phyloP scores from a whole-genome alignment of 2,113 vertebrate genomes.

The Catagonus wagneri region DNA sequence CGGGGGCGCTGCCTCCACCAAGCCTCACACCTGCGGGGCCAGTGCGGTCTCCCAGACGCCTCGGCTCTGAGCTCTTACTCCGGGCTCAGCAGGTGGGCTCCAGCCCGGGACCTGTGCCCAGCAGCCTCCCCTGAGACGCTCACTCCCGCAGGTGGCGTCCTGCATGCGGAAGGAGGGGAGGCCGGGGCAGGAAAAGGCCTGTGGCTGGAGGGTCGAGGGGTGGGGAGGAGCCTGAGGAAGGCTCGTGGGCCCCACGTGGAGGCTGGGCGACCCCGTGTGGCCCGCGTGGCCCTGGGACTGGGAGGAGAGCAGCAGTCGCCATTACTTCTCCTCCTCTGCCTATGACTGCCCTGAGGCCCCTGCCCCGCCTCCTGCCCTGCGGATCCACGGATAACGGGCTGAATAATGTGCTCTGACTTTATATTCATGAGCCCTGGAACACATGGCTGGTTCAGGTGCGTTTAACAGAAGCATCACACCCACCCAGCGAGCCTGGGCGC shows the following conservation, averaged over 20 bases:
- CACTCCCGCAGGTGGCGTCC: not conserved
- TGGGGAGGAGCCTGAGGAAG: too few relatives aligned
- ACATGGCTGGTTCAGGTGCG: not conserved
- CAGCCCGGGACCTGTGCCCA: too few relatives aligned
- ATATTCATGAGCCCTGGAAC: fast-evolving
- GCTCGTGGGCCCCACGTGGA: fast-evolving
- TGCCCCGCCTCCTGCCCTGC: fast-evolving
- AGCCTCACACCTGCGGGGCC: not conserved
- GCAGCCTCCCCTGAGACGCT: not conserved
- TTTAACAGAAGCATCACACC: fast-evolving
- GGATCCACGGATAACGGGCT: fast-evolving
- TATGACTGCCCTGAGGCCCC: fast-evolving
- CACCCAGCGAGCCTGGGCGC: fast-evolving
- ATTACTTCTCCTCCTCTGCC: not conserved
- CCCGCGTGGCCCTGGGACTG: fast-evolving
- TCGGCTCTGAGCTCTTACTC: not conserved
- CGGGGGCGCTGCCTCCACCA: not conserved
- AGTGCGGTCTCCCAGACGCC: not conserved
- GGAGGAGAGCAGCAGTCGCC: fast-evolving
- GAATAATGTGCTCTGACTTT: fast-evolving
- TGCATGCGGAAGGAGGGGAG: too few relatives aligned
- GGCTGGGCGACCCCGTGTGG: fast-evolving
- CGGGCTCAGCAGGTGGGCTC: not conserved
- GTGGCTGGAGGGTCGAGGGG: fast-evolving
- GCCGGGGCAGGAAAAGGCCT: not conserved